These are phyloP conservation scores for Tetrapedia diversipes DNA, from an alignment of 2,888 invertebrate species.

Conservation along the genomic window DNA sequence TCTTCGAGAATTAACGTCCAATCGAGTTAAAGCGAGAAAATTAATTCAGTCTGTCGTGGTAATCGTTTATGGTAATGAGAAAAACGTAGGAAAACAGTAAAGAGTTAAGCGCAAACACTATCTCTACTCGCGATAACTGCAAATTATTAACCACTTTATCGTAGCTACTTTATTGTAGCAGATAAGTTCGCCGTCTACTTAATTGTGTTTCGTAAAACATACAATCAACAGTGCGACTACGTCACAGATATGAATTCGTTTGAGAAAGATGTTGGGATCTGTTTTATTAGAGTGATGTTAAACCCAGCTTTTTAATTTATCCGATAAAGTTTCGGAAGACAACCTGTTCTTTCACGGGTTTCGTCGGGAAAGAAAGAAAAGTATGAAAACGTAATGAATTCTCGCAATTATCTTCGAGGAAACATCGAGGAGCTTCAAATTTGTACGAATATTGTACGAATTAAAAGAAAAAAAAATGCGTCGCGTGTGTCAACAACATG, in stretches of 20 bases:
- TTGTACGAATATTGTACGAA: too few relatives aligned
- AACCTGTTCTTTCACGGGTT: too few relatives aligned
- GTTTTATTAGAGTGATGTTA: too few relatives aligned
- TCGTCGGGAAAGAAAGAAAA: too few relatives aligned
- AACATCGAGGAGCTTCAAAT: too few relatives aligned
- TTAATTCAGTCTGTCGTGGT: neutral
- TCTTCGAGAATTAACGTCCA: conserved; percentile 10
- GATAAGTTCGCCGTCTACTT: conserved; percentile 53
- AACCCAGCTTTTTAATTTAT: too few relatives aligned
- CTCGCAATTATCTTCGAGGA: neutral
- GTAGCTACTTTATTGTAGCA: conserved; percentile 48
- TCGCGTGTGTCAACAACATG: too few relatives aligned
- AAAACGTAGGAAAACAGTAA: conserved; percentile 25
- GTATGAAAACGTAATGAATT: too few relatives aligned
- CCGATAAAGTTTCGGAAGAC: too few relatives aligned
- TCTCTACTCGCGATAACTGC: conserved; percentile 46
- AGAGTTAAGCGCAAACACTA: conserved; percentile 30
- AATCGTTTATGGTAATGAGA: conserved; percentile 28
- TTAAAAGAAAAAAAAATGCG: neutral
- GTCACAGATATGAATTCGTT: conserved; percentile 15
- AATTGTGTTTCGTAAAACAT: conserved; percentile 53
- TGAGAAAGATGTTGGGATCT: too few relatives aligned
- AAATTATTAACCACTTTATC: conserved; percentile 50
- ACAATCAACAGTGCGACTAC: conserved; percentile 25
- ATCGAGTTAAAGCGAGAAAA: neutral